Evolutionary conservation across 2,797 vertebrate genomes (phyloP), one percentile per base, ranked within the genome.

Genomic region (Babyrousa celebensis): DNA sequence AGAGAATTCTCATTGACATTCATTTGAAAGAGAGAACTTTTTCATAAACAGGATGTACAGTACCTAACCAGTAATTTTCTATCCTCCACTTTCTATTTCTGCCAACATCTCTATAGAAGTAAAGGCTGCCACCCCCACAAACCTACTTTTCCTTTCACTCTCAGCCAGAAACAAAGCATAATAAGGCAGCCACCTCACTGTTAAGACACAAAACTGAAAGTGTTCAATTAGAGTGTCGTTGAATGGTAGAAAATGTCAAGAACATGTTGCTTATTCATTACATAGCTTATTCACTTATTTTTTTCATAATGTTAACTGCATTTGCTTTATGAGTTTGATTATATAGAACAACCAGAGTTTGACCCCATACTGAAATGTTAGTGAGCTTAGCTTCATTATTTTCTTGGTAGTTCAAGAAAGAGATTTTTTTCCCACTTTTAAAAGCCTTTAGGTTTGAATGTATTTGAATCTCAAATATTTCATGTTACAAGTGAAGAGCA

Each of bases 31-130:
- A 52, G 36, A 90, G 52, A 85, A 25, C 52, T 91, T 89, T 95
- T 88, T 74, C 79, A 91, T 91, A 96, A 96, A 96, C 91, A 97
- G 96, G 89, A 96, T 94, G 93, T 97, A 96, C 97, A 97, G 94
- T 97, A 97, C 89, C 91, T 96, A 96, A 91, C 95, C 52, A 97
- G 94, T 62, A 96, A 98, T 98, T 98, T 97, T 96, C 97, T 96
- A 27, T 94, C 86, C 96, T 48, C 95, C 12, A n/a, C 93, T 87
- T 97, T 97, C 98, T 98, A 96, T 97, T 98, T 97, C 85, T 94
- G 86, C 62, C 93, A 90, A 25, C 27, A 7, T 93, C 86, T 91
- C 60, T 88, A 62, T 40, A 87, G 93, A 97, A 97, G 95, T 86
- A 96, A 97, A 96, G 74, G 72, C 77, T 93, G 12, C 67, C 91